Evolutionary conservation across 2,797 vertebrate species (phyloP).

Genomic region (Crypturellus tataupa): DNA sequence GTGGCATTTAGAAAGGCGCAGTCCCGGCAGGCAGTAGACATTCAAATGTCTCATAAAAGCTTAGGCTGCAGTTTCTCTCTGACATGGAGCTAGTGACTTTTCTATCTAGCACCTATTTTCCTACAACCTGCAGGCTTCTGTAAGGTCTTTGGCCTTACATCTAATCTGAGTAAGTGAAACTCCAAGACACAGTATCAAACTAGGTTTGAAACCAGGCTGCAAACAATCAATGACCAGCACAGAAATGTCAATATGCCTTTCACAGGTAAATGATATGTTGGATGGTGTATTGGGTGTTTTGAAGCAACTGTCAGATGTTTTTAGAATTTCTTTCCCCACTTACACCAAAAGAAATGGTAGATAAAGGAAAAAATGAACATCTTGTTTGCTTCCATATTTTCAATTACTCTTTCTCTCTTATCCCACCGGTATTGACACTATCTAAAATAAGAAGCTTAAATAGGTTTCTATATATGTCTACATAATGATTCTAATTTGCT

Average conservation of each 20-base stretch:
- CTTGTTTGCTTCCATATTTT: not conserved
- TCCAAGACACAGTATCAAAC: not conserved
- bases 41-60: not conserved
- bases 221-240: not conserved
- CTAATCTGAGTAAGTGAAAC: accelerated
- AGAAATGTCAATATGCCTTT: not conserved
- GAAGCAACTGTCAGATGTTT: not conserved
- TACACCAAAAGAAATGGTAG: not conserved
- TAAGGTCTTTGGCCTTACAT: not conserved
- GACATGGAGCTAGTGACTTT: not conserved
- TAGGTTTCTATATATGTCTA: not conserved
- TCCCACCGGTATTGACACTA: not conserved
- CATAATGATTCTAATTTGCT: not conserved
- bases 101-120: not conserved
- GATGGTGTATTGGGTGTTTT: not conserved
- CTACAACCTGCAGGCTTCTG: not conserved
- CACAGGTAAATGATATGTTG: not conserved
- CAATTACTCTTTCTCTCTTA: not conserved
- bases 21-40: not conserved
- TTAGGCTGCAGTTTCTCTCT: not conserved
- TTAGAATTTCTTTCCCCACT: not conserved
- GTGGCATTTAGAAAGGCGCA: not conserved
- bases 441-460: not conserved
- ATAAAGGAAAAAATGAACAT: not conserved
- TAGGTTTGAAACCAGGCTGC: not conserved